These are phyloP conservation scores for Muscina levida DNA, from an alignment of 2,888 invertebrate species.

Conservation along the genomic window DNA sequence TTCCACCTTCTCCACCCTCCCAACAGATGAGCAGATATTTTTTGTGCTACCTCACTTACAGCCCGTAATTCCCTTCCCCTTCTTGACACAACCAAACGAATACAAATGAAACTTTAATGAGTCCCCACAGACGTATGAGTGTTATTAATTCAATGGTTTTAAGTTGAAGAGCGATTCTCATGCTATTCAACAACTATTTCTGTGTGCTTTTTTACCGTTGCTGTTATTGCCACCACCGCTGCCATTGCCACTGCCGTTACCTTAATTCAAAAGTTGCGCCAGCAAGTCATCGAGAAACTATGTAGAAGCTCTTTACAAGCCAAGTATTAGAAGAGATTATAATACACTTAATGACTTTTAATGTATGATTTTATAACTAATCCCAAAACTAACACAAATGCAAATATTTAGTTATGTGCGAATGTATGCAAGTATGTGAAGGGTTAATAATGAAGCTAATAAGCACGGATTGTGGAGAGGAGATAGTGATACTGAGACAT, in stretches of 20 bases:
- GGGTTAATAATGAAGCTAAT: too few relatives aligned
- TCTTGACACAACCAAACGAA: too few relatives aligned
- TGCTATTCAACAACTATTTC: neutral
- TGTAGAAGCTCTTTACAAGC: conserved; percentile 1
- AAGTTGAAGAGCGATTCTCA: neutral
- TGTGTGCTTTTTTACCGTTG: neutral
- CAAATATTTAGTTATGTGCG: conserved; percentile 4
- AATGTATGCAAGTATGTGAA: too few relatives aligned
- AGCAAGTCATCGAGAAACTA: conserved; percentile 8
- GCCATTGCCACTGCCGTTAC: too few relatives aligned
- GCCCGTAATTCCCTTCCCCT: too few relatives aligned
- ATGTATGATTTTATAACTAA: conserved; percentile 5
- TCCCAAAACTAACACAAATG: neutral
- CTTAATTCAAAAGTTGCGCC: neutral
- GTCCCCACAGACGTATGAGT: conserved; percentile 27
- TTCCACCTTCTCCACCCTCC: too few relatives aligned
- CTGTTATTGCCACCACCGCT: too few relatives aligned
- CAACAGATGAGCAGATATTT: too few relatives aligned
- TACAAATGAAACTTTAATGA: conserved; percentile 29
- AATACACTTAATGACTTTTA: conserved; percentile 22
- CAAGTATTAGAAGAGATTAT: conserved; percentile 20
- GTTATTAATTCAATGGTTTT: conserved; percentile 21
- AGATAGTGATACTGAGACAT: too few relatives aligned
- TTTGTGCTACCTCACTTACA: too few relatives aligned
- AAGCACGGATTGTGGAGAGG: too few relatives aligned